These are phyloP conservation scores for Alentia gelatinosa DNA, from an alignment of 2,888 invertebrate genomes.

Conservation along the genomic window DNA sequence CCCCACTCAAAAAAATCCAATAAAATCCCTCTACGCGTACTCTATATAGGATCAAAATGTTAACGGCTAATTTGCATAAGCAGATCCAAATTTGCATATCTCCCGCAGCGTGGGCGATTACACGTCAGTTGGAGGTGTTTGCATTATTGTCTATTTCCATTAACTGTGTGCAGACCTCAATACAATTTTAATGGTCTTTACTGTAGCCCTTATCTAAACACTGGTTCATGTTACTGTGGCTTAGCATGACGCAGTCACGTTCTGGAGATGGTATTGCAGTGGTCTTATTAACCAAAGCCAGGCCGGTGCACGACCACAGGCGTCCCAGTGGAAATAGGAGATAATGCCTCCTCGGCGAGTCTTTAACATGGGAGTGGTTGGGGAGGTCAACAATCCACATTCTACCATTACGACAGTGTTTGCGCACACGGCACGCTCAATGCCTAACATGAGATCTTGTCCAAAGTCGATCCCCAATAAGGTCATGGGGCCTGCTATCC, in stretches of 20 bases:
- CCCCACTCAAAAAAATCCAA: no score
- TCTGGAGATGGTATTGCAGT: neutral
- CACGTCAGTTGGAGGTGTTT: neutral
- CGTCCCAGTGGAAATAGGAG: no score
- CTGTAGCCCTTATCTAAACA: neutral
- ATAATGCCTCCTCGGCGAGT: no score
- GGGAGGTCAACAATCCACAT: neutral
- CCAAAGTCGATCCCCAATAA: neutral
- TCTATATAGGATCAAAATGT: no score
- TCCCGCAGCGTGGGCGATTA: neutral
- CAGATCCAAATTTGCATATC: neutral
- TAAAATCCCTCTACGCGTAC: neutral
- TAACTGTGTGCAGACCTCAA: neutral
- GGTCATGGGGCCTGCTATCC: neutral
- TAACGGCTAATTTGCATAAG: neutral
- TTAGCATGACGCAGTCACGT: neutral
- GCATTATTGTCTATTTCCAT: neutral
- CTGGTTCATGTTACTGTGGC: neutral
- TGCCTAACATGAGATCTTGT: neutral
- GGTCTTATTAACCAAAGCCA: no score
- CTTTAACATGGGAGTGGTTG: neutral
- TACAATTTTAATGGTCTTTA: conserved; percentile 10
- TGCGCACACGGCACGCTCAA: neutral
- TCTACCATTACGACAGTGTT: neutral
- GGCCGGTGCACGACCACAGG: no score